Base-by-base conservation (phyloP, 2,888 invertebrate genomes). In the Molanna angustata region DNA sequence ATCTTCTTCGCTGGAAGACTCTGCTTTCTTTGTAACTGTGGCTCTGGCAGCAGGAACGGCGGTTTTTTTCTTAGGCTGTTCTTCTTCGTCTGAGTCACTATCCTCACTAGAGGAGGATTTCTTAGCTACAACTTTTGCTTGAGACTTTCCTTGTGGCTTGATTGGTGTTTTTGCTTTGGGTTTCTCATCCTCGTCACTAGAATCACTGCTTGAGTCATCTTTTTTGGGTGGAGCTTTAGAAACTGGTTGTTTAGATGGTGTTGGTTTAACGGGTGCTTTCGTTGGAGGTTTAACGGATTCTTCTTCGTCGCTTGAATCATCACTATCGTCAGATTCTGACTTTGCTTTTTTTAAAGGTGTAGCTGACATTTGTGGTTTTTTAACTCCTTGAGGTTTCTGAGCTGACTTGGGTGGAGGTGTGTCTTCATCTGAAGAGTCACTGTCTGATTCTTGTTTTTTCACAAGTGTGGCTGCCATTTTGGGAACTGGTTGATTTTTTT, bases 341-440 rank as follows among this genome's bases (percentile, higher is more conserved):
- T 68, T 67, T 33, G 69, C 67, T 59, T 70, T 69, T 57, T 64
- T 66, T 27, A 64, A 56, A 40, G 64, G 52, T 21, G 60, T 13
- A 16, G 48, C 39, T 2, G 39, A n/a, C 13, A 31, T 9, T 19
- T 32, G 7, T 60, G 64, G 64, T 56, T 65, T 48, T 62, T 62
- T 65, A 69, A 6, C 64, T 66, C 18, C 67, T 11, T 19, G 41
- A n/a, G 33, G 58, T 61, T 46, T 67, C 9, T 59, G 35, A 18
- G 56, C 49, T 27, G 57, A 52, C 43, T 54, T 58, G 19, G 49
- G 60, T 52, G 66, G 57, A 42, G 60, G 60, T 57, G 67, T 68
- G 21, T 69, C 69, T 41, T 76, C 74, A 51, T 72, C 70, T 18
- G 70, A 70, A 40, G 67, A 66, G 33, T 70, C 69, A 16, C 73